Evolutionary conservation across 2,113 vertebrate species (phyloP).

Genomic region (Hystrix brachyura): DNA sequence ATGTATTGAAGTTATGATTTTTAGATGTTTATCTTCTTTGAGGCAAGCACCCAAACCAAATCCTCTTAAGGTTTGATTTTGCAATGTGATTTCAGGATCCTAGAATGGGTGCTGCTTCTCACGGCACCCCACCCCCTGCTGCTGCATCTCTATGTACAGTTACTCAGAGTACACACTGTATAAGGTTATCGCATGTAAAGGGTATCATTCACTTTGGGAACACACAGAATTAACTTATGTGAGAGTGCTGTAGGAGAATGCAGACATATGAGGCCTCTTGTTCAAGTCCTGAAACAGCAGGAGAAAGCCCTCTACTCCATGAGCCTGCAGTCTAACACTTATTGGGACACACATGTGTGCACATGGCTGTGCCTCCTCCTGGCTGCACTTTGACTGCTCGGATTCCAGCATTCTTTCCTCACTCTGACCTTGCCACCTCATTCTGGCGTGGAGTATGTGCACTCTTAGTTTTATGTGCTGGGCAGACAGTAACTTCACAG

Average conservation of each 20-base stretch:
- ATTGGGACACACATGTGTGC: background rate
- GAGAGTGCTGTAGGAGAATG: background rate
- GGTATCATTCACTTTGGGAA: background rate
- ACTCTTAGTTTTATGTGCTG: background rate
- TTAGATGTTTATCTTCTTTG: slow-evolving; percentile 32
- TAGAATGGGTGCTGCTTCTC: background rate
- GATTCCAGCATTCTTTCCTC: background rate
- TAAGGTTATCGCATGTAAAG: background rate
- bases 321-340: background rate
- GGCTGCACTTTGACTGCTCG: background rate
- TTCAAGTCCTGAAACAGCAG: background rate
- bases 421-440: background rate
- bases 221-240: background rate
- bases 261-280: background rate
- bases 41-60: background rate
- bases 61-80: slow-evolving; percentile 40
- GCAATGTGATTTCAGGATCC: slow-evolving; percentile 15
- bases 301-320: background rate
- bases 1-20: background rate
- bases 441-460: background rate
- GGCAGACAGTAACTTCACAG: background rate
- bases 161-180: background rate
- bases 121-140: background rate
- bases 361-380: background rate
- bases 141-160: background rate